Evolutionary conservation across 2,888 invertebrate species (phyloP).

Genomic region (Ichneumoninae sp.): DNA sequence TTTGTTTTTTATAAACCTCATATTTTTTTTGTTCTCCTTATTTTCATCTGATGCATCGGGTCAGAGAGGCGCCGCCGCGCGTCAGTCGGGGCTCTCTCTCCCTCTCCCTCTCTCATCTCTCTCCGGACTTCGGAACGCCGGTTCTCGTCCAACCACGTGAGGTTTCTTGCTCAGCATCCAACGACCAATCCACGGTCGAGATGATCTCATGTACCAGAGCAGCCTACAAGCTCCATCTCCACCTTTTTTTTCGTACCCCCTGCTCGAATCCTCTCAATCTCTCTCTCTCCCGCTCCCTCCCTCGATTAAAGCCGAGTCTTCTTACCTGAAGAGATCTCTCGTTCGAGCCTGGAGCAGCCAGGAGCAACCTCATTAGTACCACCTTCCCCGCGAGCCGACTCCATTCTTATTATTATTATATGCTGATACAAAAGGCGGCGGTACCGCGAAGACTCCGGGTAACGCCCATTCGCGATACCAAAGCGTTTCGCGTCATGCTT

Average conservation of each 20-base stretch:
- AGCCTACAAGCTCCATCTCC: conserved; percentile 78
- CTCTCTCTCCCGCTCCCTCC: conserved; percentile 43
- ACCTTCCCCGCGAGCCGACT: conserved; percentile 69
- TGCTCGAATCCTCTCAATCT: conserved; percentile 41
- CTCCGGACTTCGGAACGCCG: conserved; percentile 67
- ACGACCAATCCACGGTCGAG: conserved; percentile 78
- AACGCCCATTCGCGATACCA: conserved; percentile 79
- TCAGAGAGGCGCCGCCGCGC: conserved; percentile 60
- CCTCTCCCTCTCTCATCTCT: neutral
- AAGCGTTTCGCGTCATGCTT: conserved; percentile 77
- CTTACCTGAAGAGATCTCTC: conserved; percentile 39
- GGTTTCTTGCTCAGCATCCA: conserved; percentile 69
- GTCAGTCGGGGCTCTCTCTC: conserved; percentile 60
- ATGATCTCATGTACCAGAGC: conserved; percentile 79
- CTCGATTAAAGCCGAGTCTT: conserved; percentile 29
- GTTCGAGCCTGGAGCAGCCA: conserved; percentile 22
- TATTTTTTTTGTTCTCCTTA: conserved; percentile 19
- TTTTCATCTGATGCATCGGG: conserved; percentile 47
- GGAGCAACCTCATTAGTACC: conserved; percentile 77
- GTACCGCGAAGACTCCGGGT: conserved; percentile 61
- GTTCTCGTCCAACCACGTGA: conserved; percentile 78
- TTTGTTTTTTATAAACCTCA: conserved; percentile 18
- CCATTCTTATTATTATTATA: conserved; percentile 66
- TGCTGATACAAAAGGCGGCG: conserved; percentile 59
- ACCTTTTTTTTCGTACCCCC: conserved; percentile 44